A percentile compares a stretch with the other conserved stretches of the same genome.
Evolutionary conservation across 1,140 invertebrate species (phyloP).

Genomic region (Cyclina sinensis): DNA sequence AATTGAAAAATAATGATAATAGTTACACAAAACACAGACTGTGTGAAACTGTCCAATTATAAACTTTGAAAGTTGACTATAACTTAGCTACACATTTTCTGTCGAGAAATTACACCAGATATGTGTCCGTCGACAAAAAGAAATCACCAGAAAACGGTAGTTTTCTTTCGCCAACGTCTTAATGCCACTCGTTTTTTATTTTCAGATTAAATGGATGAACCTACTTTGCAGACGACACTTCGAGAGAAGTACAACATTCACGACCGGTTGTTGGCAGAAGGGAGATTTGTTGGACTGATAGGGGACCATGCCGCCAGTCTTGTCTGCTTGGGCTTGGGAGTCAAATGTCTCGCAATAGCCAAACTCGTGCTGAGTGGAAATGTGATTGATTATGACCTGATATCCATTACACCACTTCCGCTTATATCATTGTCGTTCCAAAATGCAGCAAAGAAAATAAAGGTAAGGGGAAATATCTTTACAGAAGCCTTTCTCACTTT

Average conservation of each 20-base stretch:
- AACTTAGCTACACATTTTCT: no score
- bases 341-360: not conserved
- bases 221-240: not conserved
- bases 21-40: no score
- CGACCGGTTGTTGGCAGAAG: not conserved
- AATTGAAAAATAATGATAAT: no score
- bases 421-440: not conserved
- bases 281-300: conserved; percentile 30
- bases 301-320: not conserved
- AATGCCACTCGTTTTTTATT: no score
- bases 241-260: conserved; percentile 28
- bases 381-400: conserved; percentile 19
- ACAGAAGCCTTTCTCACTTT: no score
- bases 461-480: no score
- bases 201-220: conserved; percentile 19
- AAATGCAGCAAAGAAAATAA: not conserved
- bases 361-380: not conserved
- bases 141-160: no score
- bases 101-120: no score
- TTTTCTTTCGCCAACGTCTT: no score
- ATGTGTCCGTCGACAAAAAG: no score
- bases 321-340: not conserved
- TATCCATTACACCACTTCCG: not conserved
- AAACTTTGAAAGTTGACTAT: no score
- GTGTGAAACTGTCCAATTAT: no score